Evolutionary conservation across 2,888 invertebrate genomes (phyloP).

Genomic region (Hemithea aestivaria): DNA sequence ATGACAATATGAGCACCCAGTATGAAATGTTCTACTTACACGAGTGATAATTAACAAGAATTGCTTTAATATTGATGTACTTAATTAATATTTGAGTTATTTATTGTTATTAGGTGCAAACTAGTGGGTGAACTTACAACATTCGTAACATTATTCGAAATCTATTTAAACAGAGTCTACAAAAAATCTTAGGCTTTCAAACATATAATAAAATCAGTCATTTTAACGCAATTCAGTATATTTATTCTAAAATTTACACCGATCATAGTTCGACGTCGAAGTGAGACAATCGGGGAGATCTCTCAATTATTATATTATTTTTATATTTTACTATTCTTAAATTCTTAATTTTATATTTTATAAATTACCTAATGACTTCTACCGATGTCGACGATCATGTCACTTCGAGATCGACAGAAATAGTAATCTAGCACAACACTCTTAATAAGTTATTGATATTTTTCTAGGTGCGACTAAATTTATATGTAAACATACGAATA

Average conservation of each 20-base stretch:
- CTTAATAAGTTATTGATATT: constrained; percentile 79
- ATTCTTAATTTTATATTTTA: constrained; percentile 73
- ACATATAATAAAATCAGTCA: constrained; percentile 79
- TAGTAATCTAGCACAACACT: constrained; percentile 78
- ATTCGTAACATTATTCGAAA: constrained; percentile 57
- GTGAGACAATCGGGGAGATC: constrained; percentile 67
- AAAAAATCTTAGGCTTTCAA: constrained; percentile 76
- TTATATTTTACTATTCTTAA: constrained; percentile 62
- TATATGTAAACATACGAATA: constrained; percentile 77
- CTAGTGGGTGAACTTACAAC: constrained; percentile 72
- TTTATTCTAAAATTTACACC: constrained; percentile 75
- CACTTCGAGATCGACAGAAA: constrained; percentile 68
- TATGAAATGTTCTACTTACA: constrained; percentile 66
- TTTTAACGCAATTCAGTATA: constrained; percentile 77
- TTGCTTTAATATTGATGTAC: constrained; percentile 68
- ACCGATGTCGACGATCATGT: constrained; percentile 65
- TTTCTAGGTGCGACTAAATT: constrained; percentile 78
- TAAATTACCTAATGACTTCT: constrained; percentile 73
- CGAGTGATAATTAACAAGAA: constrained; percentile 69
- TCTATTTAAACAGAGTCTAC: constrained; percentile 72
- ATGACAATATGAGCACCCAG: constrained; percentile 2
- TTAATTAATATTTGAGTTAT: constrained; percentile 47
- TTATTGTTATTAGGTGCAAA: constrained; percentile 71
- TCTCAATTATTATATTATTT: constrained; percentile 50
- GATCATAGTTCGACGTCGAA: constrained; percentile 70